Percentiles rank a stretch among this genome's conserved stretches.
phyloP scores from a whole-genome alignment of 2,113 vertebrate species.

The Origma solitaria region DNA sequence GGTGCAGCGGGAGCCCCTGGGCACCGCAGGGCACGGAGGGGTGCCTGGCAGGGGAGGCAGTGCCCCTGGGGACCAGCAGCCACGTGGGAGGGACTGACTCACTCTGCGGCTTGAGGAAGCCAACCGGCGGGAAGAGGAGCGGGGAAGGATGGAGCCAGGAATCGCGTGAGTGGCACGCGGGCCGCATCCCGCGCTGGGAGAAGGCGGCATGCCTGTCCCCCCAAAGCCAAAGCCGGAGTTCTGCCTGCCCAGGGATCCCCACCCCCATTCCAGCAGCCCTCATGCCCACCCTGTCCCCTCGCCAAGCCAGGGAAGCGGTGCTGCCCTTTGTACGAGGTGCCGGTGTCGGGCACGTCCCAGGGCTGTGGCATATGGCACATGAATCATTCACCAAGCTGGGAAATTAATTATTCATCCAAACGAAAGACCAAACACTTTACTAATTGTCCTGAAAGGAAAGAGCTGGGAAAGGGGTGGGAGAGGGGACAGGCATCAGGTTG shows the following conservation, averaged over 20 bases:
- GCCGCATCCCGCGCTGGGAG: accelerated
- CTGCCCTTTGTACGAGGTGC: constrained; percentile 6
- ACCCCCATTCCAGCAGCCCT: accelerated
- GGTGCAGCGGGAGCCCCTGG: background rate
- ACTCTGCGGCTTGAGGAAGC: background rate
- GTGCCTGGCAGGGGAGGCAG: background rate
- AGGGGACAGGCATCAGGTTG: background rate
- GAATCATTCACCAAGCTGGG: constrained; percentile 80
- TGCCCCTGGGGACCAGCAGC: background rate
- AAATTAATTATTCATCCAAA: constrained; percentile 86
- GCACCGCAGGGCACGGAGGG: accelerated
- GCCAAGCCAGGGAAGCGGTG: background rate
- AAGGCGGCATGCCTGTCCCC: background rate
- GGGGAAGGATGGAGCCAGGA: background rate
- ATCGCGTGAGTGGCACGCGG: background rate
- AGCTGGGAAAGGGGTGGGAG: background rate
- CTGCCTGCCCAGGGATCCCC: background rate
- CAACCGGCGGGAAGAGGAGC: background rate
- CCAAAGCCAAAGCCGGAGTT: background rate
- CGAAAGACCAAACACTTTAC: constrained; percentile 80
- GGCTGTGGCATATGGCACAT: constrained; percentile 79
- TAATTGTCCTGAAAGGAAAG: constrained; percentile 72
- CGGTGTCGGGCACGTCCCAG: background rate
- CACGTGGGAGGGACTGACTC: background rate
- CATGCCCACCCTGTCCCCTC: background rate